These are phyloP conservation scores for Potamarius usumacintae DNA, from an alignment of 2,113 vertebrate genomes.

Conservation along the genomic window DNA sequence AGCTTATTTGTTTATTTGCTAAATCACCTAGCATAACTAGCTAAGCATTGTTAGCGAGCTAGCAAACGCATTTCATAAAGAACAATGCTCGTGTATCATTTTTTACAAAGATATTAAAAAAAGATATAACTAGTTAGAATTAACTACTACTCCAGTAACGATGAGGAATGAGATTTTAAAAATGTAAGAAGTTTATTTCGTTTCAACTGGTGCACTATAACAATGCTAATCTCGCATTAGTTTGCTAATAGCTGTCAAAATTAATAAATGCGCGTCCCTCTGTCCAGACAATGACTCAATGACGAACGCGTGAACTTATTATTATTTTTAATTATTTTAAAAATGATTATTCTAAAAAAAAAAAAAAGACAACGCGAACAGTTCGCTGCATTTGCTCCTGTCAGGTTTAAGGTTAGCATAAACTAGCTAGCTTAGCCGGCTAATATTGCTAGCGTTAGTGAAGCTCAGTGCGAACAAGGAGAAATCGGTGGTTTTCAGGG, in stretches of 20 bases:
- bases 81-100: not conserved
- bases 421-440: not conserved
- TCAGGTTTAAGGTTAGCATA: not conserved
- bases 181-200: too few relatives aligned
- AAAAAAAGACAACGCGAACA: too few relatives aligned
- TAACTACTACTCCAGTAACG: not conserved
- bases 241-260: conserved; percentile 1
- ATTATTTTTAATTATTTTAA: too few relatives aligned
- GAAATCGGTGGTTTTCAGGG: not conserved
- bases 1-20: too few relatives aligned
- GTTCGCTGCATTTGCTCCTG: not conserved
- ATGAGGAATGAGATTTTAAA: not conserved
- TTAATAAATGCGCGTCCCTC: not conserved
- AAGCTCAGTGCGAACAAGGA: not conserved
- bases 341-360: not conserved
- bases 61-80: not conserved
- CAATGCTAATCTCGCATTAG: not conserved
- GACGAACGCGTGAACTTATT: not conserved
- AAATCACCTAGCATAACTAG: not conserved
- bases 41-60: not conserved
- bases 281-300: not conserved
- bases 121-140: not conserved
- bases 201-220: too few relatives aligned
- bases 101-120: not conserved
- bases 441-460: not conserved